Base-by-base conservation (phyloP, 35 echinoderm and acorn worm species). In the Eucidaris tribuloides region DNA sequence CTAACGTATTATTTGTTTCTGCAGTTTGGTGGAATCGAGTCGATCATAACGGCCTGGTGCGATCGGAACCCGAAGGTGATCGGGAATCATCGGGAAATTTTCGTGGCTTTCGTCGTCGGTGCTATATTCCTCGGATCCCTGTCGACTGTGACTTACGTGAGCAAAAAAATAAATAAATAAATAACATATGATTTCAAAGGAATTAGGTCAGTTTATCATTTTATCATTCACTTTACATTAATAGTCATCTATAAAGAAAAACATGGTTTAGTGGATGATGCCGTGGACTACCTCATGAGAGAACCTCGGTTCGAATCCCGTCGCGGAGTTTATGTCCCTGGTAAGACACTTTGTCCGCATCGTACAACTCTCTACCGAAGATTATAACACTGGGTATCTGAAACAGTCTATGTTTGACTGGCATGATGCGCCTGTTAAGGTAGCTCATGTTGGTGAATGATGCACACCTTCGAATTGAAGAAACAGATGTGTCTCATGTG, bases 21-120 rank as follows among this genome's bases (percentile, higher is more conserved):
- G 17, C 46, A 99, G 96, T 99, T 99, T 72, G 96, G 96, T 65
- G 96, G 96, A 29, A 57, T 99, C 34, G 96, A 99, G 48, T 85
- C 96, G 1, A 88, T 99, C 22, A 87, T 99, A 15, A 99, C 96
- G 14, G 96, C 86, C 0, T 58, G 71, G 34, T 90, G 79, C 32
- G 96, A 99, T 57, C 80, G 89, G 65, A 93, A 83, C 39, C 96
- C 96, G 0, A 49, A 42, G 25, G 76, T 63, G 5, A 60, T 99
- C 50, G 96, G 86, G 13, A 77, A 83, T 28, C 49, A 90, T 82
- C 90, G 96, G 34, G 90, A 89, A 59, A 15, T 90, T 1, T 99
- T 99, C 59, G 96, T 93, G 6, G 82, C 57, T 22, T 41, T 45
- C 23, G 57, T 99, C 7, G 78, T 99, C 4, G 45, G 63, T 23